Evolutionary conservation across 2,888 invertebrate genomes (phyloP).

Genomic region (Drosophila austrosaltans): DNA sequence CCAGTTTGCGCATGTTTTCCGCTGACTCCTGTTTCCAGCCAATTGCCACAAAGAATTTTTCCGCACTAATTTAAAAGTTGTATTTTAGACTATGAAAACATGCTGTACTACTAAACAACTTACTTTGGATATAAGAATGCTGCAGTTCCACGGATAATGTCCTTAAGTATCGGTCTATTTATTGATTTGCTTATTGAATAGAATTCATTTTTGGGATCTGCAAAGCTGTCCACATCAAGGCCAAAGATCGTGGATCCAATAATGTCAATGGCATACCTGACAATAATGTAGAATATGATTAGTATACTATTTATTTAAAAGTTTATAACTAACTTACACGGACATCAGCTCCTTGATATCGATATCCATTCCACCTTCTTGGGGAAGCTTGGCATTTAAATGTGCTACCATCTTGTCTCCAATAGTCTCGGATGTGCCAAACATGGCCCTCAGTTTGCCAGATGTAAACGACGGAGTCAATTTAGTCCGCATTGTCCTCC

Average conservation of each 20-base stretch:
- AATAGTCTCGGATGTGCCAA: conserved; percentile 85
- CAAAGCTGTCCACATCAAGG: conserved; percentile 82
- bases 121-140: conserved; percentile 67
- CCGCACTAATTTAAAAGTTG: conserved; percentile 57
- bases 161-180: conserved; percentile 49
- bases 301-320: not conserved
- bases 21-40: conserved; percentile 67
- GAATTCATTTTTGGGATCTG: conserved; percentile 81
- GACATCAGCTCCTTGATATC: conserved; percentile 83
- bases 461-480: conserved; percentile 88
- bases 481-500: conserved; percentile 87
- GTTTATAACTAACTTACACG: conserved; percentile 53
- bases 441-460: conserved; percentile 88
- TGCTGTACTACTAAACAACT: not conserved
- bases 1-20: conserved; percentile 82
- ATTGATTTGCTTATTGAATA: conserved; percentile 57
- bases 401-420: conserved; percentile 85
- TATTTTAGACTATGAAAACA: not conserved
- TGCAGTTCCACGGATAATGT: conserved; percentile 68
- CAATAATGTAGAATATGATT: not conserved
- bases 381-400: conserved; percentile 79
- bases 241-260: conserved; percentile 84
- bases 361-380: conserved; percentile 80
- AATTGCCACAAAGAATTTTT: conserved; percentile 69
- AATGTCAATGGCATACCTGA: conserved; percentile 84